phyloP scores from a whole-genome alignment of 2,888 invertebrate genomes.

The Thera britannica region DNA sequence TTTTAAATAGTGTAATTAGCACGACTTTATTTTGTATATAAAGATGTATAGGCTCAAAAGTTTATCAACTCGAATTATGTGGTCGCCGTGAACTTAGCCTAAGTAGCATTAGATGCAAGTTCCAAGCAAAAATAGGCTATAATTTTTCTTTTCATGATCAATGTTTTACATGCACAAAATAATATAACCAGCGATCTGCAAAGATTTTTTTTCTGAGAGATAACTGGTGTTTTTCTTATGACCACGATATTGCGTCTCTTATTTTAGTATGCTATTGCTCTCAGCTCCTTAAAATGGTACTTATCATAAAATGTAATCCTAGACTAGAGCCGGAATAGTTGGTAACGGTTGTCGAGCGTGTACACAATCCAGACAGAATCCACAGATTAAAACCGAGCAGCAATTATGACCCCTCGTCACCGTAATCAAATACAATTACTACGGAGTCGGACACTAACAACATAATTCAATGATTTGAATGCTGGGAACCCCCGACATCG shows the following conservation, averaged over 20 bases:
- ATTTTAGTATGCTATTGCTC: neutral
- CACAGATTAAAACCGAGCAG: slow-evolving; percentile 21
- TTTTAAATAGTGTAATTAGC: too few species aligned
- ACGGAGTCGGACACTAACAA: slow-evolving; percentile 24
- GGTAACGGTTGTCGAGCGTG: slow-evolving; percentile 23
- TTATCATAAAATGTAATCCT: slow-evolving; percentile 5
- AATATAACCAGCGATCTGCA: too few species aligned
- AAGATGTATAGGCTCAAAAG: too few species aligned
- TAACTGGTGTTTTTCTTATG: too few species aligned
- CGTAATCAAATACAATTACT: slow-evolving; percentile 31
- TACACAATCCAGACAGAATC: slow-evolving; percentile 24
- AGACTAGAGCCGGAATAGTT: neutral
- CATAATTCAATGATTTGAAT: slow-evolving; percentile 21
- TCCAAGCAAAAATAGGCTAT: too few species aligned
- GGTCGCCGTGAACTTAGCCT: too few species aligned
- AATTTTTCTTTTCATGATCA: too few species aligned
- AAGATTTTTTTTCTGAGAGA: too few species aligned
- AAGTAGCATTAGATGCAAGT: too few species aligned
- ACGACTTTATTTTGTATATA: too few species aligned
- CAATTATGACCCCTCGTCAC: slow-evolving; percentile 28
- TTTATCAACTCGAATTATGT: too few species aligned
- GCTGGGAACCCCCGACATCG: slow-evolving; percentile 1
- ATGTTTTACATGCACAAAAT: too few species aligned
- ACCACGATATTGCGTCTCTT: neutral
- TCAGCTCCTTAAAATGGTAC: neutral